Conservation (phyloP, 35 echinoderm and acorn worm species). For the Strongylocentrotus purpuratus region DNA sequence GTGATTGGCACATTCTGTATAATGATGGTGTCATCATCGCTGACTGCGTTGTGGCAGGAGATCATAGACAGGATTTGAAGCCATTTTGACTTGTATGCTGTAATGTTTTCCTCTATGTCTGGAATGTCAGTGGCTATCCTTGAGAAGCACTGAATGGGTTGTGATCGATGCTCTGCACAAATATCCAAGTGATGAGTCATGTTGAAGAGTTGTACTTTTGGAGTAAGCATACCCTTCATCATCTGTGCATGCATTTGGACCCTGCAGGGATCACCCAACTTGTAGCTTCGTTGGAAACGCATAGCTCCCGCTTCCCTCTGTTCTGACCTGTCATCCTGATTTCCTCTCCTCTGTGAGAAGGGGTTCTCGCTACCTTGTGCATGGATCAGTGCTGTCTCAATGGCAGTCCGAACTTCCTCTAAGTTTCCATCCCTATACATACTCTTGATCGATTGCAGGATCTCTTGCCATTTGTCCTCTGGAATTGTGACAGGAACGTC, state of each 20-base stretch:
- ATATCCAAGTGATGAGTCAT: slow-evolving; percentile 55
- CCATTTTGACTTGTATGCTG: slow-evolving; percentile 51
- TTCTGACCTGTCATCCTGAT: neutral
- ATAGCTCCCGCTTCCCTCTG: neutral
- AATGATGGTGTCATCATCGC: slow-evolving; percentile 51
- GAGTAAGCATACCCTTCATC: slow-evolving; percentile 53
- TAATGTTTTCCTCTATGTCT: neutral
- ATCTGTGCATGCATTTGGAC: slow-evolving; percentile 59
- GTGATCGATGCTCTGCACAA: slow-evolving; percentile 71
- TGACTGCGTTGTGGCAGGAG: slow-evolving; percentile 54
- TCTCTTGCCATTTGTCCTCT: slow-evolving; percentile 41
- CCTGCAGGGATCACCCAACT: slow-evolving; percentile 47
- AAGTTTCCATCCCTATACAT: neutral
- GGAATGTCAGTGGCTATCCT: slow-evolving; percentile 38
- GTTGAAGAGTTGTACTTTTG: slow-evolving; percentile 63
- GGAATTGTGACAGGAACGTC: neutral
- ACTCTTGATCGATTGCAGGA: neutral
- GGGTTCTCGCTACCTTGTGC: neutral
- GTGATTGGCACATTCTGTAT: slow-evolving; percentile 55
- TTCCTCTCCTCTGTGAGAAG: neutral
- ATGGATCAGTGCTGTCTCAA: neutral
- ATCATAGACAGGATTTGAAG: slow-evolving; percentile 50
- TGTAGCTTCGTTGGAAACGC: slow-evolving; percentile 41
- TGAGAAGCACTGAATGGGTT: slow-evolving; percentile 65
- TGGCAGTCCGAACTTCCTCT: neutral